Evolutionary conservation across 2,797 vertebrate species (phyloP), one percentile per base, ranked within the genome.

Genomic region (Mastacembelus armatus): DNA sequence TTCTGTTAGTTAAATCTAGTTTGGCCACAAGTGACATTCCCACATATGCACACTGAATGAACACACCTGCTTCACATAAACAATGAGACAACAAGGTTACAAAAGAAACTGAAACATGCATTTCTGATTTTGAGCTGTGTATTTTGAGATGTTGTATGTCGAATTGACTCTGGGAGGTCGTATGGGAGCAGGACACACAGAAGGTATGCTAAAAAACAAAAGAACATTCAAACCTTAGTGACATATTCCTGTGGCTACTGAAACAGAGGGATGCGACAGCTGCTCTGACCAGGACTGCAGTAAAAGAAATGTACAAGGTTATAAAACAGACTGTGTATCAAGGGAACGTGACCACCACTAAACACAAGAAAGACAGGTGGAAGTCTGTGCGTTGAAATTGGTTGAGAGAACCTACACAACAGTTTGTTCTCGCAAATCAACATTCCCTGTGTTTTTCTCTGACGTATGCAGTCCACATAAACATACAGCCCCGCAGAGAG

Each of bases 1-100:
- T 65, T 80, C 65, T 80, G 66, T 89, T 88, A 88, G 74, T 79
- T 77, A 78, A 79, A 89, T 72, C 79, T 66, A 52, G 66, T 63
- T 60, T 52, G 71, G 69, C 83, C 71, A 11, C 79, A 77, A 81
- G 66, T 78, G 70, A 52, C 69, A 64, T 81, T 83, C 75, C 74
- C 83, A 81, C 78, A 84, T 78, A 72, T 61, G 59, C 55, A 69
- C n/a, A 19, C 39, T 56, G 54, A 60, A 22, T 22, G 67, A 50
- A 80, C 47, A 57, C 66, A 87, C 75, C 62, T 74, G 50, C 69
- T 69, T 81, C 33, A 56, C 54, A 85, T 85, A 73, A 77, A 80
- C 62, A 67, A 21, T 15, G 0, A 35, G 2, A 11, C 49, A 72
- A 30, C 22, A 55, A 15, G 43, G 15, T 61, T 48, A 33, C 32